These are phyloP conservation scores for Galeopterus variegatus DNA, from an alignment of 2,113 vertebrate genomes.

Conservation along the genomic window DNA sequence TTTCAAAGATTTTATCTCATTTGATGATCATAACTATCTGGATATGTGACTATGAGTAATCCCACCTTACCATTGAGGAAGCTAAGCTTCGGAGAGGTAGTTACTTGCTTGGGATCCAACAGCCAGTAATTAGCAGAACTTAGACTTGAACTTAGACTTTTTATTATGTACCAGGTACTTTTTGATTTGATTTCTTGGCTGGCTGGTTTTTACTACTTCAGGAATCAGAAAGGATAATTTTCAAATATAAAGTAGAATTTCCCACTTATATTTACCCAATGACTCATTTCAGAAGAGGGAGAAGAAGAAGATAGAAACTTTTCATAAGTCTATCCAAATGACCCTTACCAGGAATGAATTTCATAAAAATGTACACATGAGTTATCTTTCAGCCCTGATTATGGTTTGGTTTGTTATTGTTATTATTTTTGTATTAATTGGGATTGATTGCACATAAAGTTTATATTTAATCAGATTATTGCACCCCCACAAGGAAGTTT, in stretches of 20 bases:
- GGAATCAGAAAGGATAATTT: conserved; percentile 39
- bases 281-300: not conserved
- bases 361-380: not conserved
- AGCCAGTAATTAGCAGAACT: not conserved
- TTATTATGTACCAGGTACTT: too few relatives aligned
- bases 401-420: not conserved
- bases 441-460: not conserved
- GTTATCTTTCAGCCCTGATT: conserved; percentile 2
- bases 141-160: not conserved
- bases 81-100: not conserved
- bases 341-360: not conserved
- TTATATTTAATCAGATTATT: not conserved
- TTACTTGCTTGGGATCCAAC: not conserved
- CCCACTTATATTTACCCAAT: not conserved
- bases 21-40: not conserved
- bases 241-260: conserved; percentile 40
- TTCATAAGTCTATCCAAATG: not conserved
- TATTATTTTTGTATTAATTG: conserved; percentile 3
- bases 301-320: not conserved
- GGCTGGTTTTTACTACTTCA: not conserved
- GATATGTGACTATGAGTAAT: not conserved
- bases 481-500: not conserved
- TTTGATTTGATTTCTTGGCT: not conserved
- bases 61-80: not conserved
- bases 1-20: not conserved